Base-by-base conservation (phyloP, 2,797 vertebrate species). In the Sparidentex hasta region DNA sequence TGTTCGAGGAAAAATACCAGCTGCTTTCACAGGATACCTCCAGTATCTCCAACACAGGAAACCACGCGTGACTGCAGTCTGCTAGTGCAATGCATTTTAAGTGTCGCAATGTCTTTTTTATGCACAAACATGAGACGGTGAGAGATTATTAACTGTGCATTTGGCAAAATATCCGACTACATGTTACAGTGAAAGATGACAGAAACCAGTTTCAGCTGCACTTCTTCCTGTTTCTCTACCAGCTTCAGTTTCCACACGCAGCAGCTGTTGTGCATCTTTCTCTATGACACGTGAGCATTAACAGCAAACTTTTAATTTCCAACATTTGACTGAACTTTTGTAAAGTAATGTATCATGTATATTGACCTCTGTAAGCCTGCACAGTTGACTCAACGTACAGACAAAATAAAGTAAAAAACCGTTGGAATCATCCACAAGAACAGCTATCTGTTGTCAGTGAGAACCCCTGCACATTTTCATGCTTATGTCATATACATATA, bases 1-100 rank as follows among this genome's bases (percentile, higher is more conserved):
- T 12, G 21, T 52, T 62, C 25, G 23, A 33, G 47, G 51, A 48
- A 69, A 68, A 70, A 47, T 33, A 71, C 44, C 13, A 73, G 52
- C 17, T 80, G 48, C 71, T 59, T 54, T 64, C 4, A 71, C 14
- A 50, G 33, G 14, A 76, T 52, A 74, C 73, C 56, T 70, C 38
- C 8, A 57, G 25, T 14, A 70, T 63, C 43, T 64, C 51, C 33
- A 66, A 61, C 12, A 72, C 0, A 0, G 20, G 72, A 81, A 88
- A 86, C 68, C 73, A 72, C 74, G 75, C 46, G 57, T 54, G 7
- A 62, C 27, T 56, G 70, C 71, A 83, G 79, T 62, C 56, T 78
- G 18, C 68, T 58, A 54, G 65, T 80, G 78, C 70, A 65, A 73
- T 56, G 61, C 56, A 27, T 70, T 18, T 21, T 0, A 56, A 67